A percentile compares a stretch with the other conserved stretches of the same genome.
Conservation (phyloP, 2,797 vertebrate species). For the Muscicapa comitata region DNA sequence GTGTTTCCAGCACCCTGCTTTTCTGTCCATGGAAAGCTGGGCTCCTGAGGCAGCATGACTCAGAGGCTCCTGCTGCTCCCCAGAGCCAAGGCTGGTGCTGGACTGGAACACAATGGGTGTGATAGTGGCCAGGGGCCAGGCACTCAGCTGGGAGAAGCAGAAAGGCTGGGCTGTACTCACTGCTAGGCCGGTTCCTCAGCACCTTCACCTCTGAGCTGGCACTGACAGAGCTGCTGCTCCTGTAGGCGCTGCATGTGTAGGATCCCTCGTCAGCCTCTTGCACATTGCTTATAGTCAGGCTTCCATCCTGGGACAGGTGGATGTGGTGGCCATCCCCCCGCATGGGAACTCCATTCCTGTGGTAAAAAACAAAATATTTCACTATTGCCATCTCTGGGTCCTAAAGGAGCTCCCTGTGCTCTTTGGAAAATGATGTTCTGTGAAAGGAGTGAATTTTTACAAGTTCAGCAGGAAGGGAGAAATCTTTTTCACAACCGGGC, state of each 20-base stretch:
- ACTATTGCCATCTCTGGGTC: neutral
- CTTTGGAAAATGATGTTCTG: neutral
- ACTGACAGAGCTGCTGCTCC: constrained; percentile 87
- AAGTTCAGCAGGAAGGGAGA: neutral
- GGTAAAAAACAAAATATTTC: neutral
- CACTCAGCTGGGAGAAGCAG: rapidly evolving
- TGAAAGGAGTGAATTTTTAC: neutral
- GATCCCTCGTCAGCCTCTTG: constrained; percentile 84
- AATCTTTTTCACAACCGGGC: neutral
- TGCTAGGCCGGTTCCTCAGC: constrained; percentile 66
- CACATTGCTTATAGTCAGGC: constrained; percentile 82
- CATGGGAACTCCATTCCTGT: constrained; percentile 89
- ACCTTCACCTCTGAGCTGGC: constrained; percentile 88
- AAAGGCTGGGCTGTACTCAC: constrained; percentile 59
- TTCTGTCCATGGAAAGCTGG: neutral
- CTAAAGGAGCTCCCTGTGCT: neutral
- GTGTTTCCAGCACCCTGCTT: neutral
- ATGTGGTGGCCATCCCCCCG: constrained; percentile 79
- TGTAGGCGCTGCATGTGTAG: constrained; percentile 93
- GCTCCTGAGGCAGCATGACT: rapidly evolving
- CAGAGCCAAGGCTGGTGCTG: rapidly evolving
- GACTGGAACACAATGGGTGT: rapidly evolving
- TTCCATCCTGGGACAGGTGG: constrained; percentile 82
- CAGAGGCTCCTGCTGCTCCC: neutral
- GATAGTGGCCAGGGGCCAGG: rapidly evolving